Conservation (phyloP, 2,797 vertebrate genomes). For the Cynopterus sphinx region DNA sequence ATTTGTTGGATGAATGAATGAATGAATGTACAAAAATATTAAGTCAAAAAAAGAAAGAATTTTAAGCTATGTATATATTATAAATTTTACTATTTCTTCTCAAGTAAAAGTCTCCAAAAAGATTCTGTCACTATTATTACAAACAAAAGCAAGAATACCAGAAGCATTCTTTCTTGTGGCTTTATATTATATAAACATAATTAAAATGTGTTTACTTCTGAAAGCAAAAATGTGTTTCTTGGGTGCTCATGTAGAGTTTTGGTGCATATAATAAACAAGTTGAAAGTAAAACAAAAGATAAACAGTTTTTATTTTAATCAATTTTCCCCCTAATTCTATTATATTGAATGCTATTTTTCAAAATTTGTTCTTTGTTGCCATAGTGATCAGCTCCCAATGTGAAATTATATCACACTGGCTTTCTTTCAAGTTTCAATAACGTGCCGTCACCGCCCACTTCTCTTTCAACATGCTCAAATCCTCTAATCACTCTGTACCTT, state of each 20-base stretch:
- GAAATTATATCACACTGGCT: conserved; percentile 85
- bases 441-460: conserved; percentile 83
- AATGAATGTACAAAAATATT: conserved; percentile 31
- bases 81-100: conserved; percentile 38
- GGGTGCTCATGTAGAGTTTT: conserved; percentile 44
- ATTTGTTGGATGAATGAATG: neutral
- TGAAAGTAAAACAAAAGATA: conserved; percentile 62
- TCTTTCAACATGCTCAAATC: conserved; percentile 83
- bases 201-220: conserved; percentile 37
- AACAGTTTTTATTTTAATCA: conserved; percentile 61
- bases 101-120: conserved; percentile 54
- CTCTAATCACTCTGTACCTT: conserved; percentile 72
- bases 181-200: conserved; percentile 64
- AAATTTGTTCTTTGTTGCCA: conserved; percentile 85
- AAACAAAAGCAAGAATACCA: conserved; percentile 28
- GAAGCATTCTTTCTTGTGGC: conserved; percentile 57
- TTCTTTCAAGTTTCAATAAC: conserved; percentile 84
- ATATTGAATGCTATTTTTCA: conserved; percentile 67
- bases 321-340: conserved; percentile 66
- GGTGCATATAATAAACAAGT: conserved; percentile 61
- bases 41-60: neutral
- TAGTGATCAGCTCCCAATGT: conserved; percentile 84
- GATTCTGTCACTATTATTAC: neutral
- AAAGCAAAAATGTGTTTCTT: conserved; percentile 33
- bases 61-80: conserved; percentile 4